Base-by-base conservation (phyloP, 2,888 invertebrate genomes). In the Platerodrilus igneus region DNA sequence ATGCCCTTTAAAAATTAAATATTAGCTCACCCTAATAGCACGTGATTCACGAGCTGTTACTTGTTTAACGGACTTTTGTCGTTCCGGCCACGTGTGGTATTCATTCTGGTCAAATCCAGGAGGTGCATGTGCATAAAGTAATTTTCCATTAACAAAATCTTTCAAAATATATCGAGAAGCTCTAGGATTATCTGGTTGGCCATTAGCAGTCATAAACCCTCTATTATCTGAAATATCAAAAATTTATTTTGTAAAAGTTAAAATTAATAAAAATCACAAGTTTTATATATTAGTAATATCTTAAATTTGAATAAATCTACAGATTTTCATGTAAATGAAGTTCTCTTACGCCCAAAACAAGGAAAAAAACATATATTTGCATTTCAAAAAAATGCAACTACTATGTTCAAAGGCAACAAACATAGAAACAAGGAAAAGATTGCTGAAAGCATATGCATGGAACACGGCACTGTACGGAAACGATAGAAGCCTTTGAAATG, bases 151-250 rank as follows among this genome's bases (percentile, higher is more conserved):
- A 1, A 92, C 84, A 52, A 83, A 92, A 64, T 97, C 95, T 63
- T 97, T 97, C 0, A 97, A 75, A 43, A 99, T 72, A 41, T 86
- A 80, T 19, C 97, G 77, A 0, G 96, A 85, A 0, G 95, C 85
- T 14, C 97, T 78, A 0, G 96, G 81, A 64, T 85, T 85, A 71
- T 99, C 97, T 0, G 97, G 97, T 55, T 93, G 84, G 0, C 97
- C 97, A 41, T 86, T 85, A 6, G 89, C 84, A 0, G 95, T 94
- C 96, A 97, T 97, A 67, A 89, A 96, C 11, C 97, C 97, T 57
- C 96, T 76, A 72, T 90, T 90, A 66, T 80, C 93, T 93, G 66
- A 11, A 64, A 64, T 45, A 13, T 18, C 3, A 23, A 9, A 7
- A 28, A 9, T 3, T 27, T 8, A 4, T 26, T 7, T 7, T 7